Conservation (phyloP, 2,113 vertebrate genomes). For the Phalacrocorax carbo region DNA sequence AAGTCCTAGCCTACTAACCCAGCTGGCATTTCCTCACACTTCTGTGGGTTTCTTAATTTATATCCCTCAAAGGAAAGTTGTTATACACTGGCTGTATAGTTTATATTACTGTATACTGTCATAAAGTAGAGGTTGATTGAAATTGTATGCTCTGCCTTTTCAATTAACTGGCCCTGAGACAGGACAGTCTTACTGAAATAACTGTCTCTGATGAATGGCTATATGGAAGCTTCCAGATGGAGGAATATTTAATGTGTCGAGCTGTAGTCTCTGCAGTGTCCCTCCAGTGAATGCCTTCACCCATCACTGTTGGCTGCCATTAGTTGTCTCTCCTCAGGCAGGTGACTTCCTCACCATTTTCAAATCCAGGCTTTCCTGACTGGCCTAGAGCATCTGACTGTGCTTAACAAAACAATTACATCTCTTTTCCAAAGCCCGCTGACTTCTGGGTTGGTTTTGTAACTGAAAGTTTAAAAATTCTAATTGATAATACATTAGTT, state of each 20-base stretch:
- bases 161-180: not conserved
- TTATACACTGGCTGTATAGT: not conserved
- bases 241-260: not conserved
- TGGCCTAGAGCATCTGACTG: not conserved
- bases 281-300: not conserved
- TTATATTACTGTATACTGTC: not conserved
- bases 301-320: not conserved
- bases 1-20: not conserved
- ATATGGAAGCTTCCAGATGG: not conserved
- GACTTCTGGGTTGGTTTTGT: not conserved
- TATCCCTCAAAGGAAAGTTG: not conserved
- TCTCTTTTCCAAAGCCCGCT: not conserved
- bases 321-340: not conserved
- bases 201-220: not conserved
- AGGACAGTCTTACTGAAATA: not conserved
- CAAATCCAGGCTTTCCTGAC: not conserved
- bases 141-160: not conserved
- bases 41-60: not conserved
- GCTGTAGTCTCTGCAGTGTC: not conserved
- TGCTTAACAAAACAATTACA: not conserved
- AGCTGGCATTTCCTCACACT: not conserved
- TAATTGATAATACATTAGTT: not conserved
- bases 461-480: not conserved
- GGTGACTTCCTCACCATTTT: not conserved
- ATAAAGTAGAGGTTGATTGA: not conserved